Percentiles rank a stretch among this genome's conserved stretches.
Conservation (phyloP, 2,888 invertebrate genomes). For the Pyrrhosoma nymphula region DNA sequence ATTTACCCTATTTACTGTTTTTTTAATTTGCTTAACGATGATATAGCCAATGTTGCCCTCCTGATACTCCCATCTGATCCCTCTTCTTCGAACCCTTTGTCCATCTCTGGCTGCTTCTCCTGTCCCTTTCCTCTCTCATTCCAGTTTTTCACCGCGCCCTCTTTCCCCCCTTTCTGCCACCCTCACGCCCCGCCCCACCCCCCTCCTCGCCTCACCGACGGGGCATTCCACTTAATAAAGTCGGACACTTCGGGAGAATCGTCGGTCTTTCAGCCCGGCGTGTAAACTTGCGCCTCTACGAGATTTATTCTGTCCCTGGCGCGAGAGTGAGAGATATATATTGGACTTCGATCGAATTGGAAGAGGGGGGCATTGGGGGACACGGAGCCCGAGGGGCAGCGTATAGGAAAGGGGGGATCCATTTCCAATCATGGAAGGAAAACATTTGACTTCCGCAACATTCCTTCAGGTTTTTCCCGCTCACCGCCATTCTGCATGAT, state of each 20-base stretch:
- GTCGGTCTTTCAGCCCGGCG: not conserved
- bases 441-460: not conserved
- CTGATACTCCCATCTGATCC: not conserved
- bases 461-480: not conserved
- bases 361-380: not conserved
- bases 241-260: conserved; percentile 35
- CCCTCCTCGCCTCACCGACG: not conserved
- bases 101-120: not conserved
- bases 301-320: not conserved
- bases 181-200: not conserved
- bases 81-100: not conserved
- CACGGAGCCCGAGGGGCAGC: not conserved
- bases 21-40: not conserved
- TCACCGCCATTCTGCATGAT: not conserved
- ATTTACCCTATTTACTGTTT: not conserved
- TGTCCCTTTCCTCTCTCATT: not conserved
- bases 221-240: conserved; percentile 40
- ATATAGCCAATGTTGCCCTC: not conserved
- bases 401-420: not conserved
- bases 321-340: not conserved
- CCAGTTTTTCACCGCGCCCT: not conserved
- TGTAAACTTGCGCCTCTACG: not conserved
- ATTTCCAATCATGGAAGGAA: conserved; percentile 16
- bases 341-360: conserved; percentile 4
- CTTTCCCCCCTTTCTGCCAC: not conserved